Evolutionary conservation across 2,113 vertebrate species (phyloP), one percentile per base, ranked within the genome.

Genomic region (Cichladusa arquata): DNA sequence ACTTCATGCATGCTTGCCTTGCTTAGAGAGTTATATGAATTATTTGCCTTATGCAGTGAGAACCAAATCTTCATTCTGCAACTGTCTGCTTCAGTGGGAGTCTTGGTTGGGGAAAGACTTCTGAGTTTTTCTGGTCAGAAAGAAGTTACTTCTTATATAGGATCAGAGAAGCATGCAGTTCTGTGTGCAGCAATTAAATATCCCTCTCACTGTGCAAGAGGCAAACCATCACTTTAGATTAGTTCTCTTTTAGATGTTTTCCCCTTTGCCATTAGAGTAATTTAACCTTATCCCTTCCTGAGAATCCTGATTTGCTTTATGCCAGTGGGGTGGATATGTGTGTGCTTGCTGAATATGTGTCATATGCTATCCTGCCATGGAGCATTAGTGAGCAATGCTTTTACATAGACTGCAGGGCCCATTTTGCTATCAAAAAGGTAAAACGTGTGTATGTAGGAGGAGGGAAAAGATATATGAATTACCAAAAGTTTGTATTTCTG

Each of bases 161-260:
- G 60, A 93, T 92, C 50, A 86, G 88, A 91, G 89, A 90, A 94
- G 42, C 69, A 90, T 90, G 79, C 61, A 76, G 20, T 78, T 94
- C 74, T 73, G 19, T 29, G 34, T 93, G 58, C 73, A 84, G 64
- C 81, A 90, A 87, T 95, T 91, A 95, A 95, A 94, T 88, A 88
- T 64, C 56, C 45, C 47, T 83, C 88, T 96, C 78, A 87, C 78
- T 81, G 72, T 74, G 79, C 88, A 81, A 67, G 79, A 96, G 54
- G 87, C 51, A 83, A 91, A 90, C 11, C 38, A 78, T 93, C 92
- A 82, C 64, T 95, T 93, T 26, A 78, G 62, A 86, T 95, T 86
- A 78, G 29, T 42, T 93, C 42, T 91, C 47, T 77, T 76, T 84
- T 76, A 81, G 88, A 51, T 64, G 13, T 56, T 96, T 91, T 86